Conservation (phyloP, 2,888 invertebrate genomes). For the Plebejus melissa region DNA sequence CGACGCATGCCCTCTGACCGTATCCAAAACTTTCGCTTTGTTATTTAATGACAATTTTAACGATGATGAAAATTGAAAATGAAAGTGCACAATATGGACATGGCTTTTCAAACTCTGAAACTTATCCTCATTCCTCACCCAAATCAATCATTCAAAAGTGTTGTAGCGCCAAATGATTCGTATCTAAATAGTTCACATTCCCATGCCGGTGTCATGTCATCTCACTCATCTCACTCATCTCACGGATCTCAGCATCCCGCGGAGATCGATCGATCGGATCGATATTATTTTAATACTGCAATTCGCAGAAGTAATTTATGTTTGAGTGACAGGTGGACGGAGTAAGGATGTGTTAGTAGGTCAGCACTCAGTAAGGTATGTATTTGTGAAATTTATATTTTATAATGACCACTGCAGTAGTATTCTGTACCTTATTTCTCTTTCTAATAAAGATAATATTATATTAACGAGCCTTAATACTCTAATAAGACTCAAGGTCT, state of each 20-base stretch:
- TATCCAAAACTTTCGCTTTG: no score
- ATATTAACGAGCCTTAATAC: no score
- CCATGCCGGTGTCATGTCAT: conserved; percentile 21
- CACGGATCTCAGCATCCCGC: conserved; percentile 1
- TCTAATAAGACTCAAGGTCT: no score
- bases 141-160: conserved; percentile 23
- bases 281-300: conserved; percentile 20
- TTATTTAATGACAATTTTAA: no score
- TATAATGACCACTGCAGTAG: background rate
- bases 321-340: background rate
- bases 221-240: conserved; percentile 5
- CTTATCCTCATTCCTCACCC: conserved; percentile 4
- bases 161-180: conserved; percentile 3
- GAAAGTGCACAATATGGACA: no score
- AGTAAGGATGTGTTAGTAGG: conserved; percentile 2
- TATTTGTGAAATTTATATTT: background rate
- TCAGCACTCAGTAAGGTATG: background rate
- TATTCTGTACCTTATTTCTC: background rate
- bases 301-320: conserved; percentile 27
- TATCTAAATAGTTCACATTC: conserved; percentile 24
- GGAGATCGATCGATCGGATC: conserved; percentile 19
- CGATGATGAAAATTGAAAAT: no score
- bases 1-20: no score
- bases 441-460: no score
- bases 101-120: background rate